These are phyloP conservation scores for Hemibagrus guttatus DNA, from an alignment of 2,797 vertebrate genomes.

Conservation along the genomic window DNA sequence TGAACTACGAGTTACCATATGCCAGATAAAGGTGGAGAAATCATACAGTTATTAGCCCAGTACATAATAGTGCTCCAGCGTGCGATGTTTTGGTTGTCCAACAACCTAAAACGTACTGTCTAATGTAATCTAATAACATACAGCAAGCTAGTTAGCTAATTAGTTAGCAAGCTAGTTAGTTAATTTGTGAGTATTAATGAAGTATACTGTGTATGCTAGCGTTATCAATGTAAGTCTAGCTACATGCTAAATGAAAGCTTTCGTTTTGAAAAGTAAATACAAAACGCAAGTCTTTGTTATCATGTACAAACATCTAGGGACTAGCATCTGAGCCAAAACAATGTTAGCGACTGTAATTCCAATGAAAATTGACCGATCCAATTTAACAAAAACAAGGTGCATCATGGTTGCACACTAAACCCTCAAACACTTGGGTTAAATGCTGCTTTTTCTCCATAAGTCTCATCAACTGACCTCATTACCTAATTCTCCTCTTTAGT, in stretches of 20 bases:
- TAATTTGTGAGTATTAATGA: too few relatives aligned
- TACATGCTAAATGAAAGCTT: neutral
- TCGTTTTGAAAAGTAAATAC: neutral
- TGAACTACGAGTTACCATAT: too few relatives aligned
- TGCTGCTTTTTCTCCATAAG: constrained; percentile 14
- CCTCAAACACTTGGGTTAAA: neutral
- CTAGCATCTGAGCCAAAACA: neutral
- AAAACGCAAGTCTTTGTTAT: neutral
- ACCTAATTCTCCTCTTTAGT: constrained; percentile 47
- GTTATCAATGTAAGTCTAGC: neutral
- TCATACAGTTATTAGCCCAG: too few relatives aligned
- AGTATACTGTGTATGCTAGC: too few relatives aligned
- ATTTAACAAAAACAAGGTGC: neutral
- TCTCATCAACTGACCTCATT: constrained; percentile 40
- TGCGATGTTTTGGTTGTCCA: neutral
- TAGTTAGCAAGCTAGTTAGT: too few relatives aligned
- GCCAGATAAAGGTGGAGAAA: too few relatives aligned
- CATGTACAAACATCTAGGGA: neutral
- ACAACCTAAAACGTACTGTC: neutral
- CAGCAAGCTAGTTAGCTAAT: neutral
- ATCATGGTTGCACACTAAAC: neutral
- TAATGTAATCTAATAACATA: neutral
- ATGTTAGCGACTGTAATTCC: neutral
- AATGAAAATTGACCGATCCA: neutral
- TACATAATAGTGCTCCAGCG: neutral